A percentile compares a stretch with the other conserved stretches of the same genome.
These are phyloP conservation scores for Leptosomus discolor DNA, from an alignment of 2,113 vertebrate genomes.

Conservation along the genomic window DNA sequence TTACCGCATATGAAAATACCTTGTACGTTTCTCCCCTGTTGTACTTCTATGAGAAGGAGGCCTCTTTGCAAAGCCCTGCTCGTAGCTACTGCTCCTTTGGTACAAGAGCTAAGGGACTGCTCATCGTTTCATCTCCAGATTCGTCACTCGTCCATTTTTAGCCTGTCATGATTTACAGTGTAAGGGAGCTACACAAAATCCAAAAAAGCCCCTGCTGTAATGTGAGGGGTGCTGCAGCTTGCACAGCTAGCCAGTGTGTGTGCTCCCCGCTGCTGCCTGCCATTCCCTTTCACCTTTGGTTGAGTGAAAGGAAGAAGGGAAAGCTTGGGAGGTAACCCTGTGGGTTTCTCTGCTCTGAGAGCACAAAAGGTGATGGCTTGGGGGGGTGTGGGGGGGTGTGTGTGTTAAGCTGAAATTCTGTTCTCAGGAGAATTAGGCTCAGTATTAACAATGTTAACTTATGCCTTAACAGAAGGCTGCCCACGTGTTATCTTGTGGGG, in stretches of 20 bases:
- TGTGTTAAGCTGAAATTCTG: background rate
- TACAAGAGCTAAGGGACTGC: background rate
- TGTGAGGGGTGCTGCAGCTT: accelerated
- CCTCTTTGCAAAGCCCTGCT: background rate
- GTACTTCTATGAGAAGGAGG: accelerated
- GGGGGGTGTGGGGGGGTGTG: background rate
- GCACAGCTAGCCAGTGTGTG: accelerated
- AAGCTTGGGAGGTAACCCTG: background rate
- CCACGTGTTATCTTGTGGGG: background rate
- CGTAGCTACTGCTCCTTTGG: accelerated
- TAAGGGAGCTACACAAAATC: background rate
- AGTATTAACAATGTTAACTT: background rate
- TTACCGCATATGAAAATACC: accelerated
- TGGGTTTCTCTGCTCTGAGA: background rate
- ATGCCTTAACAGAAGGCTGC: background rate
- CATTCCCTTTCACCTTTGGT: background rate
- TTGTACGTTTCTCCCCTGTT: background rate
- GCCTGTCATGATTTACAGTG: background rate
- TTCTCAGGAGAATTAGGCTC: background rate
- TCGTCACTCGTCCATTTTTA: slow-evolving; percentile 11
- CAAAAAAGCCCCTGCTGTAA: background rate
- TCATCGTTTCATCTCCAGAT: background rate
- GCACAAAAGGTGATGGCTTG: background rate
- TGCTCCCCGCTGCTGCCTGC: background rate
- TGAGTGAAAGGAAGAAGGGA: background rate